Evolutionary conservation across 2,113 vertebrate species (phyloP), one percentile per base, ranked within the genome.

Genomic region (Etia nguti): DNA sequence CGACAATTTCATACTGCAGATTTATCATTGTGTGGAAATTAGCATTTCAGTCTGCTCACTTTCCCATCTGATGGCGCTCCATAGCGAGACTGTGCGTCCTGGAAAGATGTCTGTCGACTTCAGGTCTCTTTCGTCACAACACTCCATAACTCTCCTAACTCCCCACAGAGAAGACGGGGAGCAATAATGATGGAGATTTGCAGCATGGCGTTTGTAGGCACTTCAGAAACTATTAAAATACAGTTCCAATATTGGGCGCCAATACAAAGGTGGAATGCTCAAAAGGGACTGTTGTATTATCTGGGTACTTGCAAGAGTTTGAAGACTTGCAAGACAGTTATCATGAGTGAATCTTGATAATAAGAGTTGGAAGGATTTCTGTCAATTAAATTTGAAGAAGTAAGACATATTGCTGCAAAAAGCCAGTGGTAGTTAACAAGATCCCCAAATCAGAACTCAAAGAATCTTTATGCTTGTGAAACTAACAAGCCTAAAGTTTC

Each of bases 1-100:
- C 93, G 93, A 95, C 94, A 93, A 95, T 95, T 96, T 95, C 96
- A 96, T 95, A 96, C 94, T 68, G 93, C 93, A 96, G 95, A 97
- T 96, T 96, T 96, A 96, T 96, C 94, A 95, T 95, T 31, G 77
- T 90, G 92, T 90, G 86, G 86, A 96, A 96, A 96, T 96, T 96
- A 96, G 93, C 93, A 96, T 96, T 95, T 94, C 94, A 95, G 93
- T 96, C 95, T 94, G 94, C 94, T 96, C 93, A 83, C 93, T 94
- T 92, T 92, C 90, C 90, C 90, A 87, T 94, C 93, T 95, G 94
- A 96, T 89, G 90, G 87, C 84, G 91, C 91, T 94, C 93, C 85
- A 87, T 95, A 91, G 93, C 59, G 88, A 93, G 91, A 83, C 82
- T 62, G 75, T 50, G 82, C 54, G 83, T 91, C 79, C 86, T 55